Evolutionary conservation across 2,888 invertebrate genomes (phyloP).

Genomic region (Serripes groenlandicus): DNA sequence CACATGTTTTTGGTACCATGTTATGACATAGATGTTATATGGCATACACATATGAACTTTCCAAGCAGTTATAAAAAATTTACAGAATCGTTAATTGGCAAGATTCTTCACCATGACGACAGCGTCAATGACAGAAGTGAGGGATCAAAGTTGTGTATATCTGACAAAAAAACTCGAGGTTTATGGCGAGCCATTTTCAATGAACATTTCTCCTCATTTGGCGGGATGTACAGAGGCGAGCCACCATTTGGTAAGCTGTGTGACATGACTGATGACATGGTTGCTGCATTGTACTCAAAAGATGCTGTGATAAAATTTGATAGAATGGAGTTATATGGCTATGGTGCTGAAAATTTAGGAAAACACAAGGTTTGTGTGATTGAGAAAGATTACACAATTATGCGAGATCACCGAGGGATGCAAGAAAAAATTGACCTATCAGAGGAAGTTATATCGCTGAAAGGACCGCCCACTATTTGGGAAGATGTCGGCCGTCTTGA

Average conservation of each 20-base stretch:
- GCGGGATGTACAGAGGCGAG: constrained; percentile 87
- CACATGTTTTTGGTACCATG: constrained; percentile 87
- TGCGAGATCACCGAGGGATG: constrained; percentile 51
- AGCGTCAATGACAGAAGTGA: constrained; percentile 86
- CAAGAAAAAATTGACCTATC: constrained; percentile 60
- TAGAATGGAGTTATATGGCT: constrained; percentile 59
- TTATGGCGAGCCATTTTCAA: constrained; percentile 86
- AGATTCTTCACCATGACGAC: constrained; percentile 87
- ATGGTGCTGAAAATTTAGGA: constrained; percentile 55
- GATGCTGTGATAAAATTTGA: constrained; percentile 65
- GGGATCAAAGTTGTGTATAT: constrained; percentile 85
- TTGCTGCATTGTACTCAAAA: constrained; percentile 77
- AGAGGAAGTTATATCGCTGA: constrained; percentile 67
- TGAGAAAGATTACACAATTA: constrained; percentile 64
- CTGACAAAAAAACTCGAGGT: constrained; percentile 86
- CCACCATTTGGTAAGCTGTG: constrained; percentile 86
- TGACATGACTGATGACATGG: constrained; percentile 78
- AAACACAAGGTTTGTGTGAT: constrained; percentile 77
- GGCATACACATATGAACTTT: constrained; percentile 87
- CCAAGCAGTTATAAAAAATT: constrained; percentile 80
- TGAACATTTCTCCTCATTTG: constrained; percentile 85
- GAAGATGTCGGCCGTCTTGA: constrained; percentile 75
- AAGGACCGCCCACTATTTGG: constrained; percentile 68
- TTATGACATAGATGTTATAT: constrained; percentile 87
- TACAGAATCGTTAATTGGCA: constrained; percentile 70